Base-by-base conservation (phyloP, 2,797 vertebrate genomes). In the Aplochiton taeniatus region DNA sequence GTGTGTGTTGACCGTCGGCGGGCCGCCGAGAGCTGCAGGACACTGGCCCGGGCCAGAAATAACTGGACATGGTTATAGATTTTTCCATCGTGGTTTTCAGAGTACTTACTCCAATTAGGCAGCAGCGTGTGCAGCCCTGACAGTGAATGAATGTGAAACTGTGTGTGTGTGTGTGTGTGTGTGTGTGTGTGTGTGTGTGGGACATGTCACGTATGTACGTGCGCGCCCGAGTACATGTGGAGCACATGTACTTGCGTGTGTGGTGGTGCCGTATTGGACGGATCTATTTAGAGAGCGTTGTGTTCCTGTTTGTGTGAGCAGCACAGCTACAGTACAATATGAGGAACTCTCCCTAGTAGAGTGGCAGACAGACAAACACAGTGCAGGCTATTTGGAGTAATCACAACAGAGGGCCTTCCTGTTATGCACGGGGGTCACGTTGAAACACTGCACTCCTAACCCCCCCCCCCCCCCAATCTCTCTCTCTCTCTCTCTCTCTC, bases 31-130 rank as follows among this genome's bases (percentile, higher is more conserved):
- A 74, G 78, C 77, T 78, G 56, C 65, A 71, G 65, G 66, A 68
- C 66, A 45, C 19, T 8, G 6, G 66, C 43, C 49, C 68, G 58
- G 79, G 65, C 78, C 72, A 66, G 82, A 90, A 85, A 90, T 87
- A 91, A 89, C 84, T 6, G 55, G 76, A 84, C 77, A 83, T 79
- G 76, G 71, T 70, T 91, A 92, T 91, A 84, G 90, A 92, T 93
- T 91, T 91, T 93, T 92, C 91, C 90, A 86, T 85, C 68, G 56
- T 84, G 88, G 84, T 90, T 90, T 88, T 69, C 17, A 70, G 77
- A 77, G 61, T 63, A 64, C 69, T 61, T 64, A 44, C 71, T 74
- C 58, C 46, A 20, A 61, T 48, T 65, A 61, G 79, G 77, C 65
- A 68, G 51, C 44, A n/a, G 18, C 65, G 61, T 70, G 66, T 72